These are phyloP conservation scores for Galemys pyrenaicus DNA, from an alignment of 2,113 vertebrate species.

Conservation along the genomic window DNA sequence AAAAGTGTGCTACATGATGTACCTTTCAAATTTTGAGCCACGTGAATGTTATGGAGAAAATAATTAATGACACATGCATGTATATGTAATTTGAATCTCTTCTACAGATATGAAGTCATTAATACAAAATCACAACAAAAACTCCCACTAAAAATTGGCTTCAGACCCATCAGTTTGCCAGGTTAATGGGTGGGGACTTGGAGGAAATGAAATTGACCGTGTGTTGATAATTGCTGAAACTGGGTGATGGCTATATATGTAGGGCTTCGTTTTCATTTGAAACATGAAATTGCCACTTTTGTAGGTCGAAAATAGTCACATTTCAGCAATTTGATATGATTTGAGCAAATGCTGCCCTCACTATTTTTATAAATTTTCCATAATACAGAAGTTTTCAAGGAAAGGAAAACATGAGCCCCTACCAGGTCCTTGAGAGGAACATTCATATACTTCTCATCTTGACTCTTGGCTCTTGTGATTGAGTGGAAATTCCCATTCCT, in stretches of 20 bases:
- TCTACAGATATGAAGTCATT: constrained; percentile 43
- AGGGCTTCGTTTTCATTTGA: constrained; percentile 12
- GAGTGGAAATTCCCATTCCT: constrained; percentile 75
- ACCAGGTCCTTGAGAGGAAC: constrained; percentile 15
- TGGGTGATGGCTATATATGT: not conserved
- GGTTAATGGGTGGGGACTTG: not conserved
- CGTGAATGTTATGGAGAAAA: constrained; percentile 19
- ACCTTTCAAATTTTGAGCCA: constrained; percentile 41
- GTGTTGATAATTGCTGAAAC: not conserved
- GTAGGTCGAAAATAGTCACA: not conserved
- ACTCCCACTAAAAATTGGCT: not conserved
- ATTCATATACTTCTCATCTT: constrained; percentile 15
- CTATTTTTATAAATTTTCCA: constrained; percentile 47
- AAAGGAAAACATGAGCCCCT: not conserved
- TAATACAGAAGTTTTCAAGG: not conserved
- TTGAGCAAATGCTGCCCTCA: constrained; percentile 42
- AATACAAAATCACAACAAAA: constrained; percentile 41
- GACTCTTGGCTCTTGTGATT: constrained; percentile 10
- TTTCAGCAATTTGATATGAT: not conserved
- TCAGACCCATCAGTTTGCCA: not conserved
- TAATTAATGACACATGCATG: not conserved
- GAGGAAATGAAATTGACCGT: not conserved
- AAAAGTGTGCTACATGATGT: not conserved
- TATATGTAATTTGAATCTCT: constrained; percentile 7
- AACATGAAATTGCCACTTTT: constrained; percentile 40